Conservation (phyloP, 2,113 vertebrate species). For the Zeus faber region DNA sequence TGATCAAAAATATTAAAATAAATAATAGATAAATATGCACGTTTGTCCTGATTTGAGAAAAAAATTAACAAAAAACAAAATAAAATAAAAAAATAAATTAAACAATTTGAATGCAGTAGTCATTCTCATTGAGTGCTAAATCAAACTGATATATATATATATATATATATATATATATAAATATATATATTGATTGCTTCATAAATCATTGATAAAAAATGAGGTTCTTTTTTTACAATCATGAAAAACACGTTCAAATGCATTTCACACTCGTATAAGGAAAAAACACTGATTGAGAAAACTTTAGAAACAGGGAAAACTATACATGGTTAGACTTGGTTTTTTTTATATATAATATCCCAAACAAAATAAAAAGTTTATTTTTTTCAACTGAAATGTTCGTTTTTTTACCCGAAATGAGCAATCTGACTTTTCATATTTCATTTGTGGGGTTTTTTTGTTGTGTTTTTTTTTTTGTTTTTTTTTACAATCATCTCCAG, state of each 20-base stretch:
- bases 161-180: constrained; percentile 3
- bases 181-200: constrained; percentile 51
- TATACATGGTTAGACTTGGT: constrained; percentile 66
- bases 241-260: constrained; percentile 74
- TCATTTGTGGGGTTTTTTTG: constrained; percentile 47
- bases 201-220: constrained; percentile 76
- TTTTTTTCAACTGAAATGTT: no score
- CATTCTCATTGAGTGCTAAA: constrained; percentile 48
- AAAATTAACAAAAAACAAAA: no score
- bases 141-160: constrained; percentile 49
- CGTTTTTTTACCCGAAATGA: constrained; percentile 70
- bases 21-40: constrained; percentile 77
- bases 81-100: no score
- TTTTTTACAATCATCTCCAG: constrained; percentile 92
- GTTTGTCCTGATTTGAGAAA: constrained; percentile 57
- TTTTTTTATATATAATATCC: no score
- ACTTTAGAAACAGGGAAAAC: constrained; percentile 75
- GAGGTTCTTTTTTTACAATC: constrained; percentile 62
- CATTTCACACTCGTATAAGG: constrained; percentile 66
- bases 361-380: constrained; percentile 62
- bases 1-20: constrained; percentile 77
- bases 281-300: constrained; percentile 72
- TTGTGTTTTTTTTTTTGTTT: constrained; percentile 20
- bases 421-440: constrained; percentile 42
- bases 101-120: constrained; percentile 42